Evolutionary conservation across 2,888 invertebrate species (phyloP).

Genomic region (Papilio elwesi): DNA sequence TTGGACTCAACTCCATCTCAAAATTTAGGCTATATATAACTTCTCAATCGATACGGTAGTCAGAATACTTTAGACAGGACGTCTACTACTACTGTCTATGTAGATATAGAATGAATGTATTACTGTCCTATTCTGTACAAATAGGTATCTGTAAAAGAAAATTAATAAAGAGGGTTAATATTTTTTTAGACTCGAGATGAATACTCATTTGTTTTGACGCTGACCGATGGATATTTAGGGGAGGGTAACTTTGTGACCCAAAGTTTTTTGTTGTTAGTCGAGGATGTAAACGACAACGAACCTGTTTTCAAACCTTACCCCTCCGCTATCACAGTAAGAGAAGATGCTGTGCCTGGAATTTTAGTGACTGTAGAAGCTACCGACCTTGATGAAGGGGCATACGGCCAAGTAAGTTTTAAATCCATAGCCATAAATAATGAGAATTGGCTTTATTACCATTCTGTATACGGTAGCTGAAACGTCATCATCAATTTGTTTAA

Average conservation of each 20-base stretch:
- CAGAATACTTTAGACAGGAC: too few relatives aligned
- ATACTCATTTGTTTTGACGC: conserved; percentile 93
- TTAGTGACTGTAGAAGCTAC: conserved; percentile 93
- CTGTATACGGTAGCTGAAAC: too few relatives aligned
- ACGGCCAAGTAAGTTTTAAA: conserved; percentile 88
- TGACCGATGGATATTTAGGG: conserved; percentile 94
- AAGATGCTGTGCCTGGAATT: conserved; percentile 90
- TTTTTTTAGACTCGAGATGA: conserved; percentile 90
- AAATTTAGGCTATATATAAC: too few relatives aligned
- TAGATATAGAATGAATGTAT: too few relatives aligned
- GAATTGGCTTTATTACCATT: too few relatives aligned
- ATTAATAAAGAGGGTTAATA: conserved; percentile 4
- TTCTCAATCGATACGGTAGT: too few relatives aligned
- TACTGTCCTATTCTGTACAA: neutral
- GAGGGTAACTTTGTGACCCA: conserved; percentile 95
- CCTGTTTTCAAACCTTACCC: conserved; percentile 94
- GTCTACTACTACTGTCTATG: neutral
- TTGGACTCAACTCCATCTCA: too few relatives aligned
- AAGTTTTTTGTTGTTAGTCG: conserved; percentile 93
- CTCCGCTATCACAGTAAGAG: conserved; percentile 91
- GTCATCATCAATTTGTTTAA: too few relatives aligned
- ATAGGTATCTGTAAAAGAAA: neutral
- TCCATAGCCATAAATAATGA: neutral
- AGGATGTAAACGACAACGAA: conserved; percentile 96
- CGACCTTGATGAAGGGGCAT: conserved; percentile 95